Conservation (phyloP, 2,113 vertebrate genomes). For the Hystrix cristata region DNA sequence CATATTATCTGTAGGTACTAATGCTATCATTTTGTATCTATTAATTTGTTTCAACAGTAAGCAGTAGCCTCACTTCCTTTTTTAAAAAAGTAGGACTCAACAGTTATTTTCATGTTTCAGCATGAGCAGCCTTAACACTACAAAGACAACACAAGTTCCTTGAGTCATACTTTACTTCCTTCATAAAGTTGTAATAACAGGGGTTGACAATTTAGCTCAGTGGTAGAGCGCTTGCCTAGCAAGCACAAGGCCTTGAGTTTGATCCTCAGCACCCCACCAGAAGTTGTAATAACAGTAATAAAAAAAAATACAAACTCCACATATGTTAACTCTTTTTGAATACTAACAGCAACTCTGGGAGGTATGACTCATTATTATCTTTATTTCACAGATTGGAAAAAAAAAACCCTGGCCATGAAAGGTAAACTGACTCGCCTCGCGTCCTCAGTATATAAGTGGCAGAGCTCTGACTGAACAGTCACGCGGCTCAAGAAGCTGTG, state of each 20-base stretch:
- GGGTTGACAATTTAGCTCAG: not conserved
- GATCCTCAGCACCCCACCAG: no score
- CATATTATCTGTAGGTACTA: not conserved
- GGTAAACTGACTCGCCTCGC: not conserved
- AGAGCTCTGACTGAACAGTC: not conserved
- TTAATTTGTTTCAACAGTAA: not conserved
- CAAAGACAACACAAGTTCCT: not conserved
- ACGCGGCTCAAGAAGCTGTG: not conserved
- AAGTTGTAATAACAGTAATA: not conserved
- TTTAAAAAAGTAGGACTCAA: not conserved
- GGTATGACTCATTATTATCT: not conserved
- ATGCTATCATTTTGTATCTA: not conserved
- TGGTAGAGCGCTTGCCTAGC: no score
- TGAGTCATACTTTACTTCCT: not conserved
- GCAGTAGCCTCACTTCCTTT: not conserved
- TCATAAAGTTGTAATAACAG: not conserved
- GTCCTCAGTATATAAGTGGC: not conserved
- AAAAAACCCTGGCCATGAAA: not conserved
- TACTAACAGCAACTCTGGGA: not conserved
- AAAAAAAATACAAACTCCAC: not conserved
- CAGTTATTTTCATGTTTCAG: not conserved
- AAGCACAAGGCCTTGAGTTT: no score
- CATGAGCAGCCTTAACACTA: not conserved
- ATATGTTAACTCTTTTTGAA: slow-evolving; percentile 2
- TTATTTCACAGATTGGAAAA: not conserved